phyloP scores from a whole-genome alignment of 2,797 vertebrate genomes.

The Arctocebus calabarensis region DNA sequence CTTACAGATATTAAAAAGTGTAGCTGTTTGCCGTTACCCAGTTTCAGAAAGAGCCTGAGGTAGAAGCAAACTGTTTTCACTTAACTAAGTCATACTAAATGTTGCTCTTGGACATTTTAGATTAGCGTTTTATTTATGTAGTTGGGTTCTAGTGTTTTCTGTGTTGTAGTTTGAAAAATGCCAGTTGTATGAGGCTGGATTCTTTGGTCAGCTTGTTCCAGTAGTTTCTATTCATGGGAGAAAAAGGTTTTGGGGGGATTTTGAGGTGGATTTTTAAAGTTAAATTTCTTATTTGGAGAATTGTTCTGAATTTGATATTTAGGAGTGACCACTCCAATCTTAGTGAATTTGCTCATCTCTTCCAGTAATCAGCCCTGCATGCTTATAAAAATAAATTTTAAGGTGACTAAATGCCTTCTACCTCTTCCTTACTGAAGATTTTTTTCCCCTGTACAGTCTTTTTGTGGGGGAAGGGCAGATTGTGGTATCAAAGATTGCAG shows the following conservation, averaged over 20 bases:
- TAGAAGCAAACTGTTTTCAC: slow-evolving; percentile 66
- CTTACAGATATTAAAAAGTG: slow-evolving; percentile 22
- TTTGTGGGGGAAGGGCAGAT: slow-evolving; percentile 91
- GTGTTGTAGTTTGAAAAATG: slow-evolving; percentile 73
- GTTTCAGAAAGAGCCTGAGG: slow-evolving; percentile 56
- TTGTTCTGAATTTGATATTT: slow-evolving; percentile 85
- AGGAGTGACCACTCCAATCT: slow-evolving; percentile 85
- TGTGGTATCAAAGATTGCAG: slow-evolving; percentile 86
- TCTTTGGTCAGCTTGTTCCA: slow-evolving; percentile 88
- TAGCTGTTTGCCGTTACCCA: slow-evolving; percentile 42
- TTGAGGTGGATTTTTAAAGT: slow-evolving; percentile 74
- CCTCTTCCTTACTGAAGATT: slow-evolving; percentile 97
- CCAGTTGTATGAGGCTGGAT: slow-evolving; percentile 77
- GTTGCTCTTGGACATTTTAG: slow-evolving; percentile 77
- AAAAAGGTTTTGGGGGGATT: slow-evolving; percentile 31
- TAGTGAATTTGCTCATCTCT: slow-evolving; percentile 85
- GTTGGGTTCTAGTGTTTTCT: slow-evolving; percentile 74
- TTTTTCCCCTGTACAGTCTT: slow-evolving; percentile 81
- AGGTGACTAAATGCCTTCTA: slow-evolving; percentile 95
- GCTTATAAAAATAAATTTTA: slow-evolving; percentile 91
- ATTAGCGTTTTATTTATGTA: slow-evolving; percentile 77
- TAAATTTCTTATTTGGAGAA: slow-evolving; percentile 84
- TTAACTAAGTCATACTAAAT: slow-evolving; percentile 60
- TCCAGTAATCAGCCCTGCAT: slow-evolving; percentile 90
- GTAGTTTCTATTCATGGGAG: slow-evolving; percentile 83